Evolutionary conservation across 2,888 invertebrate genomes (phyloP), one percentile per base, ranked within the genome.

Genomic region (Strigamia crassipes): DNA sequence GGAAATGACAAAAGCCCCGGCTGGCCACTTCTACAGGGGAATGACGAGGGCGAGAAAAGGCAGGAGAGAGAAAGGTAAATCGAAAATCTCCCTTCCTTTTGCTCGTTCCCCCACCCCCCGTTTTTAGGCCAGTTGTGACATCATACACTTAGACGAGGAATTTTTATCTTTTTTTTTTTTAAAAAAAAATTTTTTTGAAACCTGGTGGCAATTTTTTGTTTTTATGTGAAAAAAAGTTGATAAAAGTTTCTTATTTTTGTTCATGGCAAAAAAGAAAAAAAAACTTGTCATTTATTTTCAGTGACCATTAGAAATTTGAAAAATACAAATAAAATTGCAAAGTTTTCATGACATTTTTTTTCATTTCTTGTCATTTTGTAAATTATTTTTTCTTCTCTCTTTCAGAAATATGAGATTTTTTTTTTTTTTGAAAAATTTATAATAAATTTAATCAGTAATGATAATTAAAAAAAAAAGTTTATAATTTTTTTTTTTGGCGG

Each of bases 291-390:
- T 73, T 73, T 73, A 73, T 73, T 73, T 73, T 73, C 73, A 73
- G 73, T 73, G 73, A 73, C 73, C 73, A 73, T 73, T 73, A 73
- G 73, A 73, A 73, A 73, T 73, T 73, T 73, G 23, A 73, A 73
- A 38, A 73, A 73, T 73, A 73, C 73, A 73, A 73, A 73, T 73
- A 73, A 73, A 73, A 73, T 73, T 73, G 73, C 73, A 73, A 73
- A 73, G 27, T 73, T 66, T 15, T 38, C 3, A 73, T 31, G 73
- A 73, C 73, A 73, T 31, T 31, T 73, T 31, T 15, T 73, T n/a
- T 73, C 12, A 23, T 21, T 73, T 73, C n/a, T 73, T 73, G 73
- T 73, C 73, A 73, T 73, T 73, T 73, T 46, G 46, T n/a, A 46
- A 46, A n/a, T 46, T 46, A n/a, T 46, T 46, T 46, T 46, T 73